phyloP scores from a whole-genome alignment of 2,888 invertebrate species.

The Drosophila differens region DNA sequence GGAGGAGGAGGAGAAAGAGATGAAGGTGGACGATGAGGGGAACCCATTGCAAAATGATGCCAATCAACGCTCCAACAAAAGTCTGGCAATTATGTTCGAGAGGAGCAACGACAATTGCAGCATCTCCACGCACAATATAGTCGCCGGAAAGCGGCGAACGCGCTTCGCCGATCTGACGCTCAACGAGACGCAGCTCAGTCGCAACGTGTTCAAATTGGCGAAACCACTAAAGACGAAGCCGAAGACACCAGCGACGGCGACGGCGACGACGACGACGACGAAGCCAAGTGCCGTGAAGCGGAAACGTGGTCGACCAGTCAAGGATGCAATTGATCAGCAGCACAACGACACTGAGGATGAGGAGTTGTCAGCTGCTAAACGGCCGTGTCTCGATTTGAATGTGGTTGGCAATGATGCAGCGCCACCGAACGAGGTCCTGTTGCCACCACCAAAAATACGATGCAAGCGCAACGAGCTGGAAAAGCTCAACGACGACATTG shows the following conservation, averaged over 20 bases:
- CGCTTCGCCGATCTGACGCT: constrained; percentile 66
- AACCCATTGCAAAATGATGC: not conserved
- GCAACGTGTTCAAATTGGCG: constrained; percentile 53
- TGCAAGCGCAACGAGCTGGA: constrained; percentile 86
- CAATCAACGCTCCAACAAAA: constrained; percentile 32
- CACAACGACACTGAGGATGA: not conserved
- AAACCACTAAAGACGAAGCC: not conserved
- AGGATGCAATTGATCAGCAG: not conserved
- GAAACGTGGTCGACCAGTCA: constrained; percentile 29
- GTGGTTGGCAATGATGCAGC: not conserved
- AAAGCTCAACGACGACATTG: constrained; percentile 88
- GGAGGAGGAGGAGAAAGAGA: too few relatives aligned
- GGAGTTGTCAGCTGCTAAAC: constrained; percentile 4
- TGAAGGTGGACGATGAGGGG: constrained; percentile 14
- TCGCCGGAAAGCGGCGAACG: constrained; percentile 80
- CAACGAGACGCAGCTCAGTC: constrained; percentile 71
- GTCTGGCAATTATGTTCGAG: constrained; percentile 72
- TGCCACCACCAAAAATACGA: constrained; percentile 78
- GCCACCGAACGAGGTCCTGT: not conserved
- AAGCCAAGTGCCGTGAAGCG: constrained; percentile 20
- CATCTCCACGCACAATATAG: constrained; percentile 83
- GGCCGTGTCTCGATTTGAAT: not conserved
- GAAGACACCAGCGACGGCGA: not conserved
- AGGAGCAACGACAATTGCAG: constrained; percentile 79
- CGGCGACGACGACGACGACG: not conserved